Evolutionary conservation across 2,113 vertebrate genomes (phyloP).

Genomic region (Oryzias javanicus): DNA sequence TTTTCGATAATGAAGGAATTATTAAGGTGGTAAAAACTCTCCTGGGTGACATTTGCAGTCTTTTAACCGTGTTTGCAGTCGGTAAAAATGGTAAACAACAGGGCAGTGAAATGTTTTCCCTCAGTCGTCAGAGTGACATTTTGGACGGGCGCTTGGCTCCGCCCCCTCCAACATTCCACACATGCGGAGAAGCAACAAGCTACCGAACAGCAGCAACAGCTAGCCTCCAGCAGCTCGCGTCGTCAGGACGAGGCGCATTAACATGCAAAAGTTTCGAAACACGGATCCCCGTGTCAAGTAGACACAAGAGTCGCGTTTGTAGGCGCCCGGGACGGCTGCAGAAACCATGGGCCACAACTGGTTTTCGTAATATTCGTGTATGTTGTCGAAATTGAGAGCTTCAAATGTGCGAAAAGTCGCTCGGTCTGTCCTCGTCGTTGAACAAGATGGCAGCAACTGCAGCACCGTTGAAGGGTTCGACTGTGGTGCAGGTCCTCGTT

Average conservation of each 20-base stretch:
- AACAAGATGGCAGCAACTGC: constrained; percentile 74
- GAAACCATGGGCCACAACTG: constrained; percentile 27
- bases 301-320: neutral
- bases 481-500: constrained; percentile 43
- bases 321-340: neutral
- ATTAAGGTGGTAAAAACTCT: too few species aligned
- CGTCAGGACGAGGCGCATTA: constrained; percentile 36
- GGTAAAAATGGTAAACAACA: neutral
- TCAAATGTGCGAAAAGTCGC: constrained; percentile 66
- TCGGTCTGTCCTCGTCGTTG: constrained; percentile 58
- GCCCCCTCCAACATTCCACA: constrained; percentile 62
- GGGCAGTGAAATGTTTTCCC: neutral
- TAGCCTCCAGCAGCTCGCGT: constrained; percentile 28
- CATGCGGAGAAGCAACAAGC: constrained; percentile 74
- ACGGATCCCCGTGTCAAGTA: constrained; percentile 16
- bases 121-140: constrained; percentile 1
- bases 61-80: too few species aligned
- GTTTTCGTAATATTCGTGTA: constrained; percentile 4
- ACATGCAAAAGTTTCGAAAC: constrained; percentile 68
- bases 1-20: too few species aligned
- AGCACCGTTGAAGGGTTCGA: constrained; percentile 44
- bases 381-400: constrained; percentile 33
- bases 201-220: constrained; percentile 45
- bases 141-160: neutral
- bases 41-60: too few species aligned